Percentiles rank a stretch among this genome's conserved stretches.
Evolutionary conservation across 2,113 vertebrate species (phyloP).

Genomic region (Mastomys coucha): DNA sequence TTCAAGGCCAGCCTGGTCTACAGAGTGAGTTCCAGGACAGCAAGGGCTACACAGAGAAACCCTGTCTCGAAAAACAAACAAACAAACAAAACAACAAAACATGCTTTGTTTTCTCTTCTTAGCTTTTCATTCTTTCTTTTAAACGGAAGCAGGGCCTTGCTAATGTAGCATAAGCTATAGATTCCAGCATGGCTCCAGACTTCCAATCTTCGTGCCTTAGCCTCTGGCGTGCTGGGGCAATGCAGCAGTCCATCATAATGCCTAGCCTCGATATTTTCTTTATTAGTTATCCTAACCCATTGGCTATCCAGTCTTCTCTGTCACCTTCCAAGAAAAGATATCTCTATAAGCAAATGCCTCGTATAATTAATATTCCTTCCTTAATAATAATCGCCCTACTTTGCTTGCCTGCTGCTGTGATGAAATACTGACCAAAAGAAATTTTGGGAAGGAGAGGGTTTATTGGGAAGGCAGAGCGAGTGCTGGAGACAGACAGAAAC

Average conservation of each 20-base stretch:
- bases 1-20: no score
- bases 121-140: not conserved
- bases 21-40: no score
- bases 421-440: not conserved
- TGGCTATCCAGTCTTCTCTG: not conserved
- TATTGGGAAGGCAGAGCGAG: not conserved
- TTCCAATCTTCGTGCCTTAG: not conserved
- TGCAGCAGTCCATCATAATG: not conserved
- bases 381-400: not conserved
- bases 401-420: not conserved
- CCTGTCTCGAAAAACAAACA: no score
- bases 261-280: not conserved
- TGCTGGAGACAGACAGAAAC: not conserved
- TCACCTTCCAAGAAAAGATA: constrained; percentile 1
- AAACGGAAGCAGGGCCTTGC: not conserved
- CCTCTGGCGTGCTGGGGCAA: not conserved
- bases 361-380: not conserved
- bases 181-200: not conserved
- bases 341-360: not conserved
- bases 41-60: no score
- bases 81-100: no score
- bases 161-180: not conserved
- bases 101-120: constrained; percentile 1
- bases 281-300: not conserved
- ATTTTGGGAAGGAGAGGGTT: not conserved